These are phyloP conservation scores for Rhagonycha fulva DNA, from an alignment of 2,888 invertebrate genomes.

Conservation along the genomic window DNA sequence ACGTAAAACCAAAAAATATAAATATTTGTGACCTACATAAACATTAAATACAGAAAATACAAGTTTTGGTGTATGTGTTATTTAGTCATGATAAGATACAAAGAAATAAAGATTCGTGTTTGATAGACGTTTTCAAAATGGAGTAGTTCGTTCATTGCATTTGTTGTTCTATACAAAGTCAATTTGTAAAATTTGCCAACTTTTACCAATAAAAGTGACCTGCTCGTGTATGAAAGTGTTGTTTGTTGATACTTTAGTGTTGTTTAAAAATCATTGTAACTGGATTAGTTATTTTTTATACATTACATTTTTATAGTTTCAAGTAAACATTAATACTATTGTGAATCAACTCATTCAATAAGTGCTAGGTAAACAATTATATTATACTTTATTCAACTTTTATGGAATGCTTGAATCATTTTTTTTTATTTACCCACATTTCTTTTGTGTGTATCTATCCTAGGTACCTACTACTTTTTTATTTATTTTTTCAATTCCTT, in stretches of 20 bases:
- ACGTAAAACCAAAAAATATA: constrained; percentile 40
- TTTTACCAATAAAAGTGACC: constrained; percentile 12
- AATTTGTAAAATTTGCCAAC: constrained; percentile 6
- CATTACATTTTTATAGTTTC: constrained; percentile 16
- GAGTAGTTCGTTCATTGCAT: constrained; percentile 48
- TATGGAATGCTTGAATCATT: not conserved
- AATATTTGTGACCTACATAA: constrained; percentile 43
- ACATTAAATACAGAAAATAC: constrained; percentile 37
- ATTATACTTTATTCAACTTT: not conserved
- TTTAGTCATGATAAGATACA: constrained; percentile 40
- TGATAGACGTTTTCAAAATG: constrained; percentile 52
- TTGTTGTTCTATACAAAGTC: constrained; percentile 42
- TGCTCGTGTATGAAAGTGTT: constrained; percentile 17
- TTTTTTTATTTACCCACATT: not conserved
- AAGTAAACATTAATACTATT: constrained; percentile 16
- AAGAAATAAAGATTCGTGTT: constrained; percentile 46
- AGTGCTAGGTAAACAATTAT: not conserved
- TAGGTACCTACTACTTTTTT: not conserved
- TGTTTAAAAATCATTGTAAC: constrained; percentile 19
- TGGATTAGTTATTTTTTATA: not conserved
- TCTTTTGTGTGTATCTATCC: not conserved
- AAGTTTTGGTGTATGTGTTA: constrained; percentile 40
- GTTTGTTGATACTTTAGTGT: constrained; percentile 5
- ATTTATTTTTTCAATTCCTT: not conserved
- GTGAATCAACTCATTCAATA: constrained; percentile 26